Percentiles rank a stretch among this genome's conserved stretches.
Evolutionary conservation across 1,140 invertebrate species (phyloP).

Genomic region (Cydia amplana): DNA sequence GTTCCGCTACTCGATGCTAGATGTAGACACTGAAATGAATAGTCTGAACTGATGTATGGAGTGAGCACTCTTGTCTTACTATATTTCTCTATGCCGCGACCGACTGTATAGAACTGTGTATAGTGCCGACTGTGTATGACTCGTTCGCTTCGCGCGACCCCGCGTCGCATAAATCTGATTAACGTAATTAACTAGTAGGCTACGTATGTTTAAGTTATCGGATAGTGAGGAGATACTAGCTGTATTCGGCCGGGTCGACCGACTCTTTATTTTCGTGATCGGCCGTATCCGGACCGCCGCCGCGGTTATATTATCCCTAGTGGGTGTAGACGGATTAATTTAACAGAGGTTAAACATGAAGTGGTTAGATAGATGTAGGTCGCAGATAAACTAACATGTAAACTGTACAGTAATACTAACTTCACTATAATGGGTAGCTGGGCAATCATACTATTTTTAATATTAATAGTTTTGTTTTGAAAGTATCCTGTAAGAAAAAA

Average conservation of each 20-base stretch:
- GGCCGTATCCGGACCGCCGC: neutral
- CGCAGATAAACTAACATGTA: constrained; percentile 61
- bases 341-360: constrained; percentile 44
- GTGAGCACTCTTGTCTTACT: too few species aligned
- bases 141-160: constrained; percentile 64
- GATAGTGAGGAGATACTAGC: constrained; percentile 48
- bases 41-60: too few species aligned
- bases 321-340: constrained; percentile 45
- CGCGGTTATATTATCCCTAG: constrained; percentile 41
- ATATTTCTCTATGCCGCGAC: too few species aligned
- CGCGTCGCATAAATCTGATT: constrained; percentile 74
- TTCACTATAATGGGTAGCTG: constrained; percentile 76
- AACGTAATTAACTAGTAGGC: constrained; percentile 64
- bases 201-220: constrained; percentile 51
- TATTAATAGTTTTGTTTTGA: constrained; percentile 65
- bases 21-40: too few species aligned
- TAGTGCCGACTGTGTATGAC: constrained; percentile 44
- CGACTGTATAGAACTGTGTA: constrained; percentile 34
- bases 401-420: constrained; percentile 77
- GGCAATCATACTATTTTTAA: constrained; percentile 76
- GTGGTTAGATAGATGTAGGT: constrained; percentile 65
- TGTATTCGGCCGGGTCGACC: constrained; percentile 35
- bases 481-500: constrained; percentile 55
- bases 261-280: constrained; percentile 36
- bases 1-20: too few species aligned